Evolutionary conservation across 2,113 vertebrate species (phyloP).

Genomic region (Saccopteryx leptura): DNA sequence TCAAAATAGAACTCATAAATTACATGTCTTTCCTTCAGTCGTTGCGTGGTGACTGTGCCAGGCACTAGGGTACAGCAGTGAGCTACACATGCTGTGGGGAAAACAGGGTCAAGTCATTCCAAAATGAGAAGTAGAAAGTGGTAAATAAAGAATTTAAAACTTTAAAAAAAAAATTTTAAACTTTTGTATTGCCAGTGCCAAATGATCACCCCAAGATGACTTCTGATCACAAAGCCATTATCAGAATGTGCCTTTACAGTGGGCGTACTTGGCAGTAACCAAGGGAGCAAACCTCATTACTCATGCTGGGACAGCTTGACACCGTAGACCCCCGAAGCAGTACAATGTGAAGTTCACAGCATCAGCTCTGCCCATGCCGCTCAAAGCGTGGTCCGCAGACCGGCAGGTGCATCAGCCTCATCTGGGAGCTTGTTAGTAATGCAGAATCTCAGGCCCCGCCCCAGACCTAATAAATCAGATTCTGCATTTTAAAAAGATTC

Average conservation of each 20-base stretch:
- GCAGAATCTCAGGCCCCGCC: not conserved
- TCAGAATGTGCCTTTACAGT: not conserved
- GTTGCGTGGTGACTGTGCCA: not conserved
- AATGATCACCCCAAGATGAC: not conserved
- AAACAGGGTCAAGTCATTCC: not conserved
- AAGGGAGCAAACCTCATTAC: not conserved
- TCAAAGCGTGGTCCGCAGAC: not conserved
- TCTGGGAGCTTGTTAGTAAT: not conserved
- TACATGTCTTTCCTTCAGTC: slow-evolving; percentile 15
- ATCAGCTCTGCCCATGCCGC: not conserved
- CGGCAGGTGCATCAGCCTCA: not conserved
- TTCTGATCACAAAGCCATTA: not conserved
- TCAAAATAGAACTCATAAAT: slow-evolving; percentile 6
- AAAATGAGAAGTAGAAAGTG: not conserved
- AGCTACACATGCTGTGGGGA: not conserved
- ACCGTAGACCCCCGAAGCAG: not conserved
- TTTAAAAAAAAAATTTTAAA: not conserved
- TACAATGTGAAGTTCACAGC: not conserved
- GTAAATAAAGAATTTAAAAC: slow-evolving; percentile 15
- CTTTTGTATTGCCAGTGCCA: not conserved
- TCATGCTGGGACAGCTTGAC: not conserved
- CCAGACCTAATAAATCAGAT: not conserved
- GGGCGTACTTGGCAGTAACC: not conserved
- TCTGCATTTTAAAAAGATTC: not conserved
- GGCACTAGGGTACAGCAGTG: not conserved